These are phyloP conservation scores for Moxostoma hubbsi DNA, from an alignment of 2,797 vertebrate genomes.

Conservation along the genomic window DNA sequence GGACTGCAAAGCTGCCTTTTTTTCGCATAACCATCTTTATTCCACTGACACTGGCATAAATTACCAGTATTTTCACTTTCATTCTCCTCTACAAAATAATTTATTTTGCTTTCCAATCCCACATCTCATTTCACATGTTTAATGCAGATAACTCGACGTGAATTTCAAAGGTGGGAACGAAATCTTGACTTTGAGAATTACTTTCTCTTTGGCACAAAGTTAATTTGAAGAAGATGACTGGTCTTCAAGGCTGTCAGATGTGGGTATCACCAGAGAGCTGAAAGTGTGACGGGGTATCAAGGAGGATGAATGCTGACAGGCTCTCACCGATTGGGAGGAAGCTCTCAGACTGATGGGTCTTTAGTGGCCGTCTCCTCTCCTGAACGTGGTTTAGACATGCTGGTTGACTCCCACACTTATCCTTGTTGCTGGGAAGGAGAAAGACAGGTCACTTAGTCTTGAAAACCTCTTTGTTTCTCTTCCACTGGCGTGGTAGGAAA, in stretches of 20 bases:
- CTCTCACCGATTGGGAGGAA: slow-evolving; percentile 88
- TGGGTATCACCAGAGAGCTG: slow-evolving; percentile 17
- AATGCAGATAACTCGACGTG: slow-evolving; percentile 23
- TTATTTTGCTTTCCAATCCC: slow-evolving; percentile 50
- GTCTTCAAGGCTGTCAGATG: slow-evolving; percentile 54
- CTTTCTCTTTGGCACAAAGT: slow-evolving; percentile 35
- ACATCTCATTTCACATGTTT: slow-evolving; percentile 48
- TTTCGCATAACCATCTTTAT: slow-evolving; percentile 14
- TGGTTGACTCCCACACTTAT: slow-evolving; percentile 96
- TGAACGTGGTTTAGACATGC: slow-evolving; percentile 92
- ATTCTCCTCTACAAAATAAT: slow-evolving; percentile 35
- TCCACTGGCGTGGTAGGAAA: too few species aligned
- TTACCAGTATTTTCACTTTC: slow-evolving; percentile 23
- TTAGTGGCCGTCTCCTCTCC: slow-evolving; percentile 88
- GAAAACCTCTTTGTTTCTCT: background rate
- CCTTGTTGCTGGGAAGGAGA: slow-evolving; percentile 83
- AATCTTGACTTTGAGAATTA: slow-evolving; percentile 57
- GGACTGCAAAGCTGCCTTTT: background rate
- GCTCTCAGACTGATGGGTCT: slow-evolving; percentile 96
- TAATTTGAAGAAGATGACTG: slow-evolving; percentile 39
- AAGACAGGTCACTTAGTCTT: slow-evolving; percentile 23
- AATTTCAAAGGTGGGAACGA: slow-evolving; percentile 28
- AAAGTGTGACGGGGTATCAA: slow-evolving; percentile 40
- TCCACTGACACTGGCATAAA: slow-evolving; percentile 28
- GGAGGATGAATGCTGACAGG: slow-evolving; percentile 36